Base-by-base conservation (phyloP, 2,113 vertebrate species). In the Gnathonemus longibarbis region DNA sequence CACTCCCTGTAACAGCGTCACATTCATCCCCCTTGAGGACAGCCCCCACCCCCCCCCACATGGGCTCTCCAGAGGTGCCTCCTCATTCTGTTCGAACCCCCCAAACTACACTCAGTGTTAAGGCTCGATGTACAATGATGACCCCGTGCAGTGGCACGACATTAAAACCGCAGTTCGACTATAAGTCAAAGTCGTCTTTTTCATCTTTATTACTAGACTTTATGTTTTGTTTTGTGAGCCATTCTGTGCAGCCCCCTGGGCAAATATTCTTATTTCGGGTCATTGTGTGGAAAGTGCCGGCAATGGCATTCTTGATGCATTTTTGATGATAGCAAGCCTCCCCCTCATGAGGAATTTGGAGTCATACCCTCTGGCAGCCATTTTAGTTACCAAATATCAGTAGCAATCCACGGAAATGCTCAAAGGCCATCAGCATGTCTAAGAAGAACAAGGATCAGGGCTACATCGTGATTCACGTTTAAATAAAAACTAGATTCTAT, bases 291-390 rank as follows among this genome's bases (percentile, higher is more conserved):
- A 87, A 39, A 52, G 31, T 48, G 50, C 50, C 50, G 1, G 50
- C 85, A 53, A 87, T 31, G 5, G 85, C 85, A 87, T 87, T 87
- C 50, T 53, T 87, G 85, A 87, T 87, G 85, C 85, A 87, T 87
- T 87, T 87, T 87, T 87, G 50, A 87, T 87, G 85, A 87, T 87
- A 87, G 85, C 13, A 9, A 53, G 85, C 50, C 50, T 56, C 85
- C 85, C 49, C 50, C 85, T 31, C 85, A 87, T 87, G 19, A 53
- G 17, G 31, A 39, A 42, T 56, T 56, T 13, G 24, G 27, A 87
- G 85, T 53, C 50, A 39, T 53, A 52, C 50, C 85, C 85, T 87
- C 85, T 48, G 85, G 85, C 85, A 53, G 85, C 50, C 85, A 53
- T 53, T 56, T 87, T 39, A 87, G 50, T 56, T 56, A 87, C 85